phyloP scores from a whole-genome alignment of 2,797 vertebrate genomes.

The Galagoides demidoff region DNA sequence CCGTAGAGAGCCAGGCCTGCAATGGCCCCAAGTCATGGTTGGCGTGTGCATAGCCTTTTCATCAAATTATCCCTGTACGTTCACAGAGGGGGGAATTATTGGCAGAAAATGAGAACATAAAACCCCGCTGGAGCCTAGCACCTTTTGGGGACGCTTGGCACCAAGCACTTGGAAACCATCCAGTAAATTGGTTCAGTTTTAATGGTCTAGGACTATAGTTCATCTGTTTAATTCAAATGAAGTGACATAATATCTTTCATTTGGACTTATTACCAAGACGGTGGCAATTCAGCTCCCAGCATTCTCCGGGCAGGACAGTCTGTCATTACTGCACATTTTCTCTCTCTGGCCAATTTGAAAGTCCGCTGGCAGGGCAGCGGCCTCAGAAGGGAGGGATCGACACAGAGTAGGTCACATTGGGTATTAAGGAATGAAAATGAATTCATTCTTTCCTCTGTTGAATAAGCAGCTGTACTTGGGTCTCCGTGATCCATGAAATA shows the following conservation, averaged over 20 bases:
- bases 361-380: constrained; percentile 85
- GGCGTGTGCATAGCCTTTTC: neutral
- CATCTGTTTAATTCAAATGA: constrained; percentile 84
- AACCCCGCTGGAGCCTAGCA: constrained; percentile 33
- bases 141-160: constrained; percentile 2
- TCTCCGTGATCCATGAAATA: constrained; percentile 93
- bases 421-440: constrained; percentile 88
- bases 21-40: fast-evolving
- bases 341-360: constrained; percentile 86
- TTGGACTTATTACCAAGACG: constrained; percentile 86
- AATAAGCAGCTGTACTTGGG: constrained; percentile 89
- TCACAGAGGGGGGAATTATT: constrained; percentile 57
- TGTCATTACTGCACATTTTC: constrained; percentile 88
- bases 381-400: constrained; percentile 76
- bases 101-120: constrained; percentile 67
- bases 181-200: constrained; percentile 80
- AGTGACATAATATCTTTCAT: constrained; percentile 84
- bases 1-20: fast-evolving
- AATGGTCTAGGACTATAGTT: constrained; percentile 83
- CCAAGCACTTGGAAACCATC: constrained; percentile 37
- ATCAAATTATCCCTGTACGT: neutral
- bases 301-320: constrained; percentile 85
- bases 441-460: constrained; percentile 88
- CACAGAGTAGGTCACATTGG: constrained; percentile 86
- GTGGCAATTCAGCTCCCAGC: constrained; percentile 87